Percentiles rank a stretch among this genome's conserved stretches.
phyloP scores from a whole-genome alignment of 2,797 vertebrate genomes.

The Holocentrus rufus region DNA sequence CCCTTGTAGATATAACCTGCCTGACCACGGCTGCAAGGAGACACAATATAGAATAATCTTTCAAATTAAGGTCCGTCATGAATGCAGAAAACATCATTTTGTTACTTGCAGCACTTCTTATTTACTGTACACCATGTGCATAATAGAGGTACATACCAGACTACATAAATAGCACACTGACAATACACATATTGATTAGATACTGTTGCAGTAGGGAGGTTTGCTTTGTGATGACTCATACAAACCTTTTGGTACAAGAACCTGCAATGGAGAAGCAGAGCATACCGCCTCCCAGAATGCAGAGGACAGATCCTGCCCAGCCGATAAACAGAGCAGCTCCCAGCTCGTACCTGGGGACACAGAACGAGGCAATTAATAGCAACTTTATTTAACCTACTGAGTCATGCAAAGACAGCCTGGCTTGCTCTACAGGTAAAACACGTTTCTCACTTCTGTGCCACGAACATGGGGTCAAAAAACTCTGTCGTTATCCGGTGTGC shows the following conservation, averaged over 20 bases:
- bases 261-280: constrained; percentile 81
- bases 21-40: constrained; percentile 63
- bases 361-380: constrained; percentile 2
- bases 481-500: constrained; percentile 94
- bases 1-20: constrained; percentile 81
- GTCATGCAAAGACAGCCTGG: background rate
- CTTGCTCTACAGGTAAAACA: background rate
- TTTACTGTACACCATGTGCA: background rate
- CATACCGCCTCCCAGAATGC: constrained; percentile 79
- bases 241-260: constrained; percentile 73
- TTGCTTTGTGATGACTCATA: background rate
- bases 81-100: background rate
- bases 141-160: background rate
- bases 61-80: background rate
- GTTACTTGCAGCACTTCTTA: background rate
- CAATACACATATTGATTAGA: background rate
- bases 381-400: background rate
- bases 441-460: constrained; percentile 93
- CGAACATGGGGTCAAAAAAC: constrained; percentile 93
- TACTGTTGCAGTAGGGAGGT: constrained; percentile 8
- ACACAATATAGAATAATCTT: constrained; percentile 35
- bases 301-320: constrained; percentile 84
- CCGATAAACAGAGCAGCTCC: constrained; percentile 86
- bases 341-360: constrained; percentile 82
- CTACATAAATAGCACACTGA: background rate